Evolutionary conservation across 37 sponge, comb jelly and placozoan genomes (phyloP).

Genomic region (Geodia barretti): DNA sequence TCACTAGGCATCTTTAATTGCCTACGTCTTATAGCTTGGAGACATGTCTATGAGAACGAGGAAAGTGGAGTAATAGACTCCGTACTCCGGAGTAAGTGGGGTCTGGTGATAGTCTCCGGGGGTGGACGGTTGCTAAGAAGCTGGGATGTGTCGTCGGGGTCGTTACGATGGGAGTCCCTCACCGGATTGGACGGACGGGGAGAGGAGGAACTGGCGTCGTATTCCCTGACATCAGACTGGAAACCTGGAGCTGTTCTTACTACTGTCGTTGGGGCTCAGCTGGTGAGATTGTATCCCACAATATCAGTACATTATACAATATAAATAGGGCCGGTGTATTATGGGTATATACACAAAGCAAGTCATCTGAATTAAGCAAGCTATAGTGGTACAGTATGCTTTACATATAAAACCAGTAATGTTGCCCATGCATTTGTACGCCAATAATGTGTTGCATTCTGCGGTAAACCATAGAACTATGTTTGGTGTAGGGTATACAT

Average conservation of each 20-base stretch:
- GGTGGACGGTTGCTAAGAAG: constrained; percentile 53
- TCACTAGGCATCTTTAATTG: not conserved
- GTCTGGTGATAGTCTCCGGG: constrained; percentile 66
- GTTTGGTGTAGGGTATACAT: no score
- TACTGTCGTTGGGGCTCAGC: constrained; percentile 7
- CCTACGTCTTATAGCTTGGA: constrained; percentile 47
- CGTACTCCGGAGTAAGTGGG: constrained; percentile 24
- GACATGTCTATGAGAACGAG: constrained; percentile 53
- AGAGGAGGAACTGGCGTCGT: not conserved
- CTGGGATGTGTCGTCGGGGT: constrained; percentile 75
- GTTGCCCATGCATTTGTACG: no score
- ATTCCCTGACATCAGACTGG: constrained; percentile 28
- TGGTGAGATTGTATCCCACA: constrained; percentile 36
- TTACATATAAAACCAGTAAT: no score
- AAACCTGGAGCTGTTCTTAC: constrained; percentile 49
- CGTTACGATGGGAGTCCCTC: constrained; percentile 69
- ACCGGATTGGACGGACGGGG: not conserved
- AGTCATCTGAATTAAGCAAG: not conserved
- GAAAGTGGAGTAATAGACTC: constrained; percentile 40
- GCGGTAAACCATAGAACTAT: no score
- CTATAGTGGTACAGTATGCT: no score
- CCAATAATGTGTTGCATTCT: no score
- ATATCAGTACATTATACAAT: no score
- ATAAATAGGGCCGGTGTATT: no score
- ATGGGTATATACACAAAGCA: no score